Conservation (phyloP, 2,888 invertebrate genomes). For the Nemotelus pantherinus region DNA sequence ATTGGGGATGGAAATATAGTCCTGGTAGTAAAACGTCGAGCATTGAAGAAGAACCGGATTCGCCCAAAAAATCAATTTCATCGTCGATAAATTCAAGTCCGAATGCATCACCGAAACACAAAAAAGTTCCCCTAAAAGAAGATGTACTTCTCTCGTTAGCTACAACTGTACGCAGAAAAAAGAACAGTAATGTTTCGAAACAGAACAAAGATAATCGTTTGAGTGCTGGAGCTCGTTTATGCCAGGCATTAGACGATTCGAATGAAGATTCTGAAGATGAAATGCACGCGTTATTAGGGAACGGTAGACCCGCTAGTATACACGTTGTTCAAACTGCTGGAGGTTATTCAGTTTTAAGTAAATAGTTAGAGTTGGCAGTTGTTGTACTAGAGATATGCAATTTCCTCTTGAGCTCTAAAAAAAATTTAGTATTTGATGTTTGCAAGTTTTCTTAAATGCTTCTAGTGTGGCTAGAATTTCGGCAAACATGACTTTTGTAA, state of each 20-base stretch:
- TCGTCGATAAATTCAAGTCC: slow-evolving; percentile 56
- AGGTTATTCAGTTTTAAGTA: slow-evolving; percentile 54
- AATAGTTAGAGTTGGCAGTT: slow-evolving; percentile 48
- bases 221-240: slow-evolving; percentile 56
- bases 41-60: slow-evolving; percentile 57
- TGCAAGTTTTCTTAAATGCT: background rate
- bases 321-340: slow-evolving; percentile 54
- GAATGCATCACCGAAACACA: slow-evolving; percentile 54
- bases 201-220: slow-evolving; percentile 53
- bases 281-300: slow-evolving; percentile 53
- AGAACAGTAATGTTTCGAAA: slow-evolving; percentile 51
- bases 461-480: background rate
- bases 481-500: too few relatives aligned
- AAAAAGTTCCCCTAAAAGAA: slow-evolving; percentile 49
- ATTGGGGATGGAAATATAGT: slow-evolving; percentile 57
- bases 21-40: slow-evolving; percentile 56
- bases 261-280: slow-evolving; percentile 53
- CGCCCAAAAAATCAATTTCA: slow-evolving; percentile 54
- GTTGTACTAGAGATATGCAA: background rate
- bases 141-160: slow-evolving; percentile 31
- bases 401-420: too few relatives aligned
- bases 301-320: slow-evolving; percentile 55
- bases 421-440: background rate
- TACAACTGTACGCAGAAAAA: slow-evolving; percentile 54
- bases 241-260: slow-evolving; percentile 50